Evolutionary conservation across 2,888 invertebrate genomes (phyloP).

Genomic region (Acanthosepion esculentum): DNA sequence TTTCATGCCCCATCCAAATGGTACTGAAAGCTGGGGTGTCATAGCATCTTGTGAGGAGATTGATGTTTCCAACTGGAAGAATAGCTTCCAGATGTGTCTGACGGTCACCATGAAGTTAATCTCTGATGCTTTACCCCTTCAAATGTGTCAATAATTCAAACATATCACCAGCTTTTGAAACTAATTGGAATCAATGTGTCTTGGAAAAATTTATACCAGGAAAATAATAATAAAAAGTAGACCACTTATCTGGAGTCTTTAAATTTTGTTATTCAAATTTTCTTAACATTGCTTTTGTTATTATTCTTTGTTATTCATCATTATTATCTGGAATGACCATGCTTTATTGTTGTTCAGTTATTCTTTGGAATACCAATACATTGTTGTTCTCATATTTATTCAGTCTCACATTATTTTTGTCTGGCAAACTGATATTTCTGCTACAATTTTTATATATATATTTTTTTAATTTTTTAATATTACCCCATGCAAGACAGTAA

Average conservation of each 20-base stretch:
- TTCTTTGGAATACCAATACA: too few relatives aligned
- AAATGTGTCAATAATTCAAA: neutral
- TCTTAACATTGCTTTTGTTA: neutral
- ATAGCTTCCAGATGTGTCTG: neutral
- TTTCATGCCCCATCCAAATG: constrained; percentile 35
- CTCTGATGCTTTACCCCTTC: constrained; percentile 13
- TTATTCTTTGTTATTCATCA: too few relatives aligned
- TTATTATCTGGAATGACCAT: too few relatives aligned
- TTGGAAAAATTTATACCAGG: neutral
- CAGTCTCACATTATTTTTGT: too few relatives aligned
- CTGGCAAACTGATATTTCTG: too few relatives aligned
- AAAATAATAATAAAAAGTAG: neutral
- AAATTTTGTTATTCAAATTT: neutral
- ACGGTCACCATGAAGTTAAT: neutral
- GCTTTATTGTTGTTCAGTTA: too few relatives aligned
- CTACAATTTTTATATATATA: too few relatives aligned
- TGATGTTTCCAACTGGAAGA: neutral
- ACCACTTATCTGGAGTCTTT: too few relatives aligned
- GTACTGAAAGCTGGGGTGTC: neutral
- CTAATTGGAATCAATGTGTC: neutral
- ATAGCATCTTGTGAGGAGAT: neutral
- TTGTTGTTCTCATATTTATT: too few relatives aligned
- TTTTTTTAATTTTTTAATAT: too few relatives aligned
- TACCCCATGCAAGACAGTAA: too few relatives aligned
- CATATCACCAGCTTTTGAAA: neutral